These are phyloP conservation scores for Notoglanidium macrostoma DNA, from an alignment of 2,797 vertebrate species.

Conservation along the genomic window DNA sequence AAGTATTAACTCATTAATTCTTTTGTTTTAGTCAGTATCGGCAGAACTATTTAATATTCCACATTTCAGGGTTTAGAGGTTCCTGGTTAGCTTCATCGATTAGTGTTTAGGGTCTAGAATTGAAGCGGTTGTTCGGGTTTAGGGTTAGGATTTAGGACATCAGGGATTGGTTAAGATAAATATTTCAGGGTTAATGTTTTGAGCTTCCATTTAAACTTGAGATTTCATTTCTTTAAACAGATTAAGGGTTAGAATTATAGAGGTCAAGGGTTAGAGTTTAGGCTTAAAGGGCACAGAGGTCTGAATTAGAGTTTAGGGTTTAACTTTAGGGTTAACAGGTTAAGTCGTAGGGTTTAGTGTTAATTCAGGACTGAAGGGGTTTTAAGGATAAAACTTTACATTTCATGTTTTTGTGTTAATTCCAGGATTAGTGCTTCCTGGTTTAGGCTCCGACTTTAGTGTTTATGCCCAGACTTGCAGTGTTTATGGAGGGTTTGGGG, in stretches of 20 bases:
- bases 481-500: background rate
- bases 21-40: no score
- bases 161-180: background rate
- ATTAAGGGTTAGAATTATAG: background rate
- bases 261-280: background rate
- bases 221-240: background rate
- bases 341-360: background rate
- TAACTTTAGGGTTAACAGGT: background rate
- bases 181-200: background rate
- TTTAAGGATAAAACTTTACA: background rate
- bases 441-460: background rate
- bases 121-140: no score
- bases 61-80: no score
- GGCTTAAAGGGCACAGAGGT: no score
- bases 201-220: background rate
- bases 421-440: background rate
- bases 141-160: no score
- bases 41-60: no score
- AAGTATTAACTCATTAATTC: no score
- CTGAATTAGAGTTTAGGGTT: background rate
- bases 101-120: no score
- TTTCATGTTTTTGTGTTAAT: background rate
- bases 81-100: no score
- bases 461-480: background rate
- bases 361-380: background rate